These are phyloP conservation scores for Falcunculus frontatus DNA, from an alignment of 2,113 vertebrate species.

Conservation along the genomic window DNA sequence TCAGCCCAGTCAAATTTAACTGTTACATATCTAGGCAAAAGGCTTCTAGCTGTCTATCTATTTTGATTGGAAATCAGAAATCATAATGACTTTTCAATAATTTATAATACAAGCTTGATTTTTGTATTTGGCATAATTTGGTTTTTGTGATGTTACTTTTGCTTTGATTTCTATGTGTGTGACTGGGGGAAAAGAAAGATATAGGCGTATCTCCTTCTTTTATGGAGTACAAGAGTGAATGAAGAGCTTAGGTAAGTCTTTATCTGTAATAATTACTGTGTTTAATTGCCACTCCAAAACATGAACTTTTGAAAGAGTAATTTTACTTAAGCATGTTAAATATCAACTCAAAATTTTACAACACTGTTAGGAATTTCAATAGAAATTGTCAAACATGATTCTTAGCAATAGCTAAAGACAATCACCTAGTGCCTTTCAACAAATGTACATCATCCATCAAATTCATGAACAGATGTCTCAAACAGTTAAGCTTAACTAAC, in stretches of 20 bases:
- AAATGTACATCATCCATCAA: background rate
- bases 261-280: background rate
- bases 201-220: rapidly evolving
- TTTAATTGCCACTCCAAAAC: background rate
- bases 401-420: background rate
- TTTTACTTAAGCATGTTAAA: background rate
- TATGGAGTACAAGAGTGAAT: background rate
- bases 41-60: background rate
- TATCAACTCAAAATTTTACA: background rate
- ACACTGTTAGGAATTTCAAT: background rate
- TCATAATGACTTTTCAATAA: background rate
- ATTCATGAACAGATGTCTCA: background rate
- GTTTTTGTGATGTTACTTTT: background rate
- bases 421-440: background rate
- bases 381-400: background rate
- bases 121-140: background rate
- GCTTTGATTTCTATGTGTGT: background rate
- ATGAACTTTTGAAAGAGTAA: background rate
- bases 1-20: background rate
- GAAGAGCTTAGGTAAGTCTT: background rate
- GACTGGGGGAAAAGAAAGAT: background rate
- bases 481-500: background rate
- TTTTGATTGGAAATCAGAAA: background rate
- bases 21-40: background rate
- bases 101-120: background rate